Conservation (phyloP, 2,113 vertebrate species). For the Oostethus manadensis region DNA sequence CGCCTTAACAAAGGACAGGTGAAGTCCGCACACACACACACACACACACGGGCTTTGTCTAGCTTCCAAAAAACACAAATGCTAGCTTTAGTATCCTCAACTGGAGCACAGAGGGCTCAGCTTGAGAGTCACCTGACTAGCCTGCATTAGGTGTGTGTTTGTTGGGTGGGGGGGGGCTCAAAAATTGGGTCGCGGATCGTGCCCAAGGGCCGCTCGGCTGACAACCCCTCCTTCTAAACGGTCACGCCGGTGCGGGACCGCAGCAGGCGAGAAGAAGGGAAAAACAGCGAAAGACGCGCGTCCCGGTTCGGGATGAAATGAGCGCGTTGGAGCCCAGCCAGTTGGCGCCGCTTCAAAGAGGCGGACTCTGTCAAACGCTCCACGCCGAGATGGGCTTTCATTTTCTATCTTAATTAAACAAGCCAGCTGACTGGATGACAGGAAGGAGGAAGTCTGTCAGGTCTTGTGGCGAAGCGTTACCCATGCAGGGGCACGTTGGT, state of each 20-base stretch:
- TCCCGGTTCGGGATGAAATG: constrained; percentile 48
- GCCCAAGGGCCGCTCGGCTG: constrained; percentile 48
- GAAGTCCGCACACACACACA: too few species aligned
- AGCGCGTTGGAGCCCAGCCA: constrained; percentile 42
- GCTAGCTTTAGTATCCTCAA: too few species aligned
- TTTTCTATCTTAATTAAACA: constrained; percentile 5
- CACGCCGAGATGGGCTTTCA: not conserved
- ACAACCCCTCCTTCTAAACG: constrained; percentile 56
- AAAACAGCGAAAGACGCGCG: constrained; percentile 38
- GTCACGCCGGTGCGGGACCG: constrained; percentile 37
- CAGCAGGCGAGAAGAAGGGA: constrained; percentile 5
- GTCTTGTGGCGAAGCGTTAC: too few species aligned
- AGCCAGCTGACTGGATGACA: constrained; percentile 1
- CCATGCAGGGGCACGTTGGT: too few species aligned
- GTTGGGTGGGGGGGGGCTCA: constrained; percentile 16
- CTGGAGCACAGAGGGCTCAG: too few species aligned
- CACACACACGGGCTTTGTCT: too few species aligned
- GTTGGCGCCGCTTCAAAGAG: constrained; percentile 55
- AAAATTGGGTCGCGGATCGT: constrained; percentile 51
- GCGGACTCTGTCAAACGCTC: constrained; percentile 17
- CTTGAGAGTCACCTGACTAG: constrained; percentile 27
- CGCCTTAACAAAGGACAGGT: too few species aligned
- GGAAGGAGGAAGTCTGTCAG: not conserved
- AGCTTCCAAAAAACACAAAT: too few species aligned
- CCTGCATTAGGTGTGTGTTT: constrained; percentile 19